Conservation (phyloP, 2,797 vertebrate species). For the Allenopithecus nigroviridis region DNA sequence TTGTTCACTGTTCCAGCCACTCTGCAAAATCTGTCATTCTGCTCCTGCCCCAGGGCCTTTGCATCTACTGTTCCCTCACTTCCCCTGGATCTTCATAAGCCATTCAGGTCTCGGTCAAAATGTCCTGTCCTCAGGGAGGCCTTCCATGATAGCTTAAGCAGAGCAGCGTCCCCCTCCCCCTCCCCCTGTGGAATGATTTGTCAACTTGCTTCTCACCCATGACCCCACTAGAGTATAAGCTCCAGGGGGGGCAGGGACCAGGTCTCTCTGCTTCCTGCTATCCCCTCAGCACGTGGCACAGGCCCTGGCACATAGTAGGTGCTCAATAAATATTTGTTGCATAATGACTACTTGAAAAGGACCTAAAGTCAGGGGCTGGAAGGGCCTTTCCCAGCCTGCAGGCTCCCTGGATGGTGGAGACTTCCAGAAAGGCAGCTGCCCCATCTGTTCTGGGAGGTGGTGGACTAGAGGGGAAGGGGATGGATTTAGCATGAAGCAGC, state of each 20-base stretch:
- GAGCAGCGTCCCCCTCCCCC: not conserved
- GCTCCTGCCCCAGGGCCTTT: not conserved
- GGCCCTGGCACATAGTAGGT: not conserved
- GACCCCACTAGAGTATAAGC: not conserved
- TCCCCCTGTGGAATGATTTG: not conserved
- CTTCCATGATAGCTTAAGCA: not conserved
- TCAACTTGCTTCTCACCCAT: not conserved
- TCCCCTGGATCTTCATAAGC: not conserved
- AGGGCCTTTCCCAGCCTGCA: not conserved
- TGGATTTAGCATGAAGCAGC: not conserved
- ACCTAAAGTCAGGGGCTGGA: not conserved
- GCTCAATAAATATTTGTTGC: not conserved
- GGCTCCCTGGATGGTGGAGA: not conserved
- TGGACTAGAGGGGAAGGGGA: not conserved
- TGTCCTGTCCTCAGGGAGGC: not conserved
- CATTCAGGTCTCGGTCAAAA: not conserved
- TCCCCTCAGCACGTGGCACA: not conserved
- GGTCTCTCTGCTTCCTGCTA: not conserved
- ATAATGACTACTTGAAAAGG: not conserved
- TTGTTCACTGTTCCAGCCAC: not conserved
- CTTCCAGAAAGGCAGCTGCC: too few species aligned
- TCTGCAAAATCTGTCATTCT: not conserved
- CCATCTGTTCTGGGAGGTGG: accelerated
- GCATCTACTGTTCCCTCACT: not conserved
- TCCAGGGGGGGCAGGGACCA: not conserved